Base-by-base conservation (phyloP, 2,113 vertebrate species). In the Myrmecophaga tridactyla region DNA sequence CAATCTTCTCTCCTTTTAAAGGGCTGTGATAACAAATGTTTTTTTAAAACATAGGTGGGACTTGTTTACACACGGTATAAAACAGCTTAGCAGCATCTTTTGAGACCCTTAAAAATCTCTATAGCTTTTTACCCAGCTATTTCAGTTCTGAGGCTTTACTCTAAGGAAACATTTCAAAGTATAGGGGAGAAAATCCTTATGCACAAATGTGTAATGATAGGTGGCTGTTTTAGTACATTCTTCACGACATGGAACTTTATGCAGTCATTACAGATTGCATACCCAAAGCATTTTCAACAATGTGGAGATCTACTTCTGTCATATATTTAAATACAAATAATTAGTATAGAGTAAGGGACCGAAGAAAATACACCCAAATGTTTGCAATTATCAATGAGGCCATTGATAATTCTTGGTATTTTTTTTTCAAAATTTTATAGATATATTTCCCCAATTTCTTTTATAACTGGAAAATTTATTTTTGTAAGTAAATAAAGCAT, bases 1-100 rank as follows among this genome's bases (percentile, higher is more conserved):
- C 92, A 92, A 95, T 81, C 75, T 78, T 46, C 60, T 95, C 96
- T 97, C 67, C n/a, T 92, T 90, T 96, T 75, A 94, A 96, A 95
- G 62, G 58, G 58, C 75, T 58, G 82, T 91, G 39, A 43, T 43
- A 53, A 76, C 76, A 96, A 67, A 92, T 86, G 20, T 56, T 56
- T 56, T 56, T 56, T 67, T 65, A 58, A 93, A 88, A 69, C 25
- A 1, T 17, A 82, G 92, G 72, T 4, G 18, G 43, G 21, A n/a
- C 36, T 83, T 80, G 62, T 27, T 53, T 75, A 88, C 13, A 75
- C 6, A 7, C 14, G 4, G 75, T 67, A 62, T 29, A 85, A 80
- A 72, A 18, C 25, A 89, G 46, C 25, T 65, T n/a, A 18, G 39
- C 8, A 4, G 46, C 25, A 65, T 75, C 43, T 75, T 90, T 83